A percentile compares a stretch with the other conserved stretches of the same genome.
Conservation (phyloP, 2,113 vertebrate genomes). For the Misgurnus mizolepis region DNA sequence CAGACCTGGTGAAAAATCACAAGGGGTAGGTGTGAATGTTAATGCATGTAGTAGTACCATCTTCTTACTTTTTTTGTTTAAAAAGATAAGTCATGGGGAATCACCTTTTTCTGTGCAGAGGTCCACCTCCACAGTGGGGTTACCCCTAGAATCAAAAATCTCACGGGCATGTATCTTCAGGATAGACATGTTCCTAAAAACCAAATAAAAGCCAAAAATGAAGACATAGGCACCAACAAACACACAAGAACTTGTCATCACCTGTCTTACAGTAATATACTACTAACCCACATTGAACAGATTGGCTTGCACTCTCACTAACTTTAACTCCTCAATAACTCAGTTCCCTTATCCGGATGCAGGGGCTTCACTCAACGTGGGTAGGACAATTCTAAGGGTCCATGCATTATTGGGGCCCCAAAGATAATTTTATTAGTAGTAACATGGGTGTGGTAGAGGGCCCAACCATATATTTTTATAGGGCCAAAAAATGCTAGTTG, state of each 20-base stretch:
- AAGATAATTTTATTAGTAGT: too few species aligned
- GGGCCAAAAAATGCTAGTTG: too few species aligned
- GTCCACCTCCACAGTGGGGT: slow-evolving; percentile 88
- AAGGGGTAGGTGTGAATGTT: background rate
- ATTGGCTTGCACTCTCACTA: background rate
- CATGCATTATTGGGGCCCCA: too few species aligned
- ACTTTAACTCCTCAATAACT: slow-evolving; percentile 6
- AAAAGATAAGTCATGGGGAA: background rate
- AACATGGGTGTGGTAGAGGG: too few species aligned
- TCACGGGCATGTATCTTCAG: slow-evolving; percentile 79
- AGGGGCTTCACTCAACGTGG: too few species aligned
- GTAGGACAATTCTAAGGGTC: too few species aligned
- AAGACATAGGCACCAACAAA: background rate
- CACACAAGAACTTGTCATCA: background rate
- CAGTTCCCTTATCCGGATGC: too few species aligned
- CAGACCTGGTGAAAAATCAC: slow-evolving; percentile 74
- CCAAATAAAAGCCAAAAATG: slow-evolving; percentile 35
- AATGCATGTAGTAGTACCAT: too few species aligned
- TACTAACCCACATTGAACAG: background rate
- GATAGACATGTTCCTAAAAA: slow-evolving; percentile 78
- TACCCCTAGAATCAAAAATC: slow-evolving; percentile 88
- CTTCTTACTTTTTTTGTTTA: too few species aligned
- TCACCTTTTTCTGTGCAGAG: slow-evolving; percentile 81
- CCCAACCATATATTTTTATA: too few species aligned
- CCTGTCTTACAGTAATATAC: slow-evolving; percentile 16